Base-by-base conservation (phyloP, 2,113 vertebrate genomes). In the Labeo rohita region DNA sequence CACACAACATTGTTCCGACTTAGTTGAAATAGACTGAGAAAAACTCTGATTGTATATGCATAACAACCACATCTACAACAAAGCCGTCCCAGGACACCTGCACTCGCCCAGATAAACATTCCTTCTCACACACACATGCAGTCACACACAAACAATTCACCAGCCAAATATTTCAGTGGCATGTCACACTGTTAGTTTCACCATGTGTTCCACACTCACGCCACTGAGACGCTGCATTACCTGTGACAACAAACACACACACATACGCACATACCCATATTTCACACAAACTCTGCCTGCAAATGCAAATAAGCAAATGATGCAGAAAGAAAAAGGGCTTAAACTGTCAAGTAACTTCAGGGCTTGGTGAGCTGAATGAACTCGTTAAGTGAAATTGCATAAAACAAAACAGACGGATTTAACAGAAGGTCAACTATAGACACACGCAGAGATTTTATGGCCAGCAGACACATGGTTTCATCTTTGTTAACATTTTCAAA, bases 51-150 rank as follows among this genome's bases (percentile, higher is more conserved):
- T 66, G 16, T 47, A n/a, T 28, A 45, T 36, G 28, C 45, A 85
- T 78, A 77, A 68, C 56, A 76, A 59, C 52, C 47, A 63, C 18
- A 85, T 7, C 49, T 70, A 80, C 85, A 54, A 88, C 87, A 90
- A 86, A 86, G 73, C 36, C 34, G 56, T 84, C 81, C 86, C 43
- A 36, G 54, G 83, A 80, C 90, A 93, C 92, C 92, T 94, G 93
- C 92, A 92, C 87, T 84, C 85, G 68, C 85, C 80, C 77, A 92
- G 92, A 94, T 93, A 92, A 77, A 45, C 18, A n/a, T n/a, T 73
- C 74, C 43, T 39, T 63, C 76, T 56, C 34, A 4, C 81, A n/a
- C 28, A 54, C 66, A 72, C 63, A 23, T 63, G 52, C 36, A 72
- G 36, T 4, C 68, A 43, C 18, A 39, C 73, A 78, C 43, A 77